These are phyloP conservation scores for Tachina lurida DNA, from an alignment of 2,888 invertebrate species.

Conservation along the genomic window DNA sequence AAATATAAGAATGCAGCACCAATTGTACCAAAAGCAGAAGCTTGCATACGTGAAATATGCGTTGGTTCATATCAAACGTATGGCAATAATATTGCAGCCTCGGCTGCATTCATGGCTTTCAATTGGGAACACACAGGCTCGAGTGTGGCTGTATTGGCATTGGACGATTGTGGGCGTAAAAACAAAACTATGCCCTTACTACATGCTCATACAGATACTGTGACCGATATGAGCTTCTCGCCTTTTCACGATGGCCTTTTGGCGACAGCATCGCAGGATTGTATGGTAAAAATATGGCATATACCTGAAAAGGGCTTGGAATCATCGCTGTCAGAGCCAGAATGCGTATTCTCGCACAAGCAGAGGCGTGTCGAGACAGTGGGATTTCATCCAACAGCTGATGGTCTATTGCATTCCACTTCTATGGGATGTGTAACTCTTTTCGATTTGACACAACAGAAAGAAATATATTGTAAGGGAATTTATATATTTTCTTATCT, in stretches of 20 bases:
- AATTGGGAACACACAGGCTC: constrained; percentile 97
- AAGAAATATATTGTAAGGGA: constrained; percentile 89
- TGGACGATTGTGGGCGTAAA: constrained; percentile 94
- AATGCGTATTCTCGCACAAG: constrained; percentile 91
- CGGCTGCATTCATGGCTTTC: constrained; percentile 96
- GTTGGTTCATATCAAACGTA: constrained; percentile 97
- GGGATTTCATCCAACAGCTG: constrained; percentile 95
- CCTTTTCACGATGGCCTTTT: constrained; percentile 97
- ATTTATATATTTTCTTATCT: not conserved
- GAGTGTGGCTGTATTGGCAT: constrained; percentile 93
- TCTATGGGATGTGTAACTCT: constrained; percentile 91
- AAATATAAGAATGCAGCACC: constrained; percentile 99
- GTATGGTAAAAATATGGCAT: constrained; percentile 94
- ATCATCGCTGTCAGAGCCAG: constrained; percentile 89
- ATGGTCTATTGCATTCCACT: constrained; percentile 93
- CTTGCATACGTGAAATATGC: constrained; percentile 92
- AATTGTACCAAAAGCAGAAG: constrained; percentile 97
- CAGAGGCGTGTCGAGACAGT: constrained; percentile 94
- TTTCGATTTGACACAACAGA: constrained; percentile 93
- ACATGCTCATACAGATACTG: constrained; percentile 94
- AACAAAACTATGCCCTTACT: constrained; percentile 94
- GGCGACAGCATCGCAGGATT: constrained; percentile 95
- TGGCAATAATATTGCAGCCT: constrained; percentile 97
- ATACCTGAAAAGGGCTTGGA: constrained; percentile 92
- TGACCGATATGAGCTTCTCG: constrained; percentile 97